Conservation (phyloP, 2,888 invertebrate species). For the Macaria liturata region DNA sequence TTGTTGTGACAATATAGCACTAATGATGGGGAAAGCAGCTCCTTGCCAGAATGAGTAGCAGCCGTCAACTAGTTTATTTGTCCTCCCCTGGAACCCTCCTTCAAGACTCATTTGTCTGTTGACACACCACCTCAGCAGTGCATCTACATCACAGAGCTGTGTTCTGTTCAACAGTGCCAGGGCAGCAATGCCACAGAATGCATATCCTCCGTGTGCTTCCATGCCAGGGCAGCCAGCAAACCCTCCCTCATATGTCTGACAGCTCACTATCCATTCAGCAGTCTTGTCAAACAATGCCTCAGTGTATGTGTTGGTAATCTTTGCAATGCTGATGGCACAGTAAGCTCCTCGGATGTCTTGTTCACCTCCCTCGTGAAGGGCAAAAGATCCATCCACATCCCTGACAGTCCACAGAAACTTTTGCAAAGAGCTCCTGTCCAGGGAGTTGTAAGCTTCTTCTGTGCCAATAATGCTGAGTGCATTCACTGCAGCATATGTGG, state of each 20-base stretch:
- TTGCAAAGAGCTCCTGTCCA: slow-evolving; percentile 90
- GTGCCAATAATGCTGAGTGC: slow-evolving; percentile 95
- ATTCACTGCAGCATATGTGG: slow-evolving; percentile 98
- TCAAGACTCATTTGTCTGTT: slow-evolving; percentile 96
- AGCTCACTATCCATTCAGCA: slow-evolving; percentile 96
- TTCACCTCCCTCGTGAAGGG: slow-evolving; percentile 96
- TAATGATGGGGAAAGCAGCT: slow-evolving; percentile 94
- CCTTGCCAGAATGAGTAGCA: slow-evolving; percentile 99
- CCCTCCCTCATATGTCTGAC: slow-evolving; percentile 99
- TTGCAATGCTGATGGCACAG: slow-evolving; percentile 96
- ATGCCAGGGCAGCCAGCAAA: slow-evolving; percentile 94
- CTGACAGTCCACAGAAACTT: slow-evolving; percentile 91
- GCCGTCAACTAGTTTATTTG: slow-evolving; percentile 98
- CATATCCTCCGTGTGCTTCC: slow-evolving; percentile 99
- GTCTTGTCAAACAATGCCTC: slow-evolving; percentile 92
- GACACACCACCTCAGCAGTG: slow-evolving; percentile 93
- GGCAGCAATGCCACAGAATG: slow-evolving; percentile 97
- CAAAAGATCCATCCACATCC: slow-evolving; percentile 94
- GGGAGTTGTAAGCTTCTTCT: slow-evolving; percentile 93
- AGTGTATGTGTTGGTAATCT: slow-evolving; percentile 90
- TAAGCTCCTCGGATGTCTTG: slow-evolving; percentile 98
- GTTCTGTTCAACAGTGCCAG: slow-evolving; percentile 91
- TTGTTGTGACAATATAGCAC: slow-evolving; percentile 86
- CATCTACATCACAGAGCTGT: slow-evolving; percentile 88
- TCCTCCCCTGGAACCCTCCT: slow-evolving; percentile 98